Base-by-base conservation (phyloP, 2,113 vertebrate genomes). In the Phainopepla nitens region DNA sequence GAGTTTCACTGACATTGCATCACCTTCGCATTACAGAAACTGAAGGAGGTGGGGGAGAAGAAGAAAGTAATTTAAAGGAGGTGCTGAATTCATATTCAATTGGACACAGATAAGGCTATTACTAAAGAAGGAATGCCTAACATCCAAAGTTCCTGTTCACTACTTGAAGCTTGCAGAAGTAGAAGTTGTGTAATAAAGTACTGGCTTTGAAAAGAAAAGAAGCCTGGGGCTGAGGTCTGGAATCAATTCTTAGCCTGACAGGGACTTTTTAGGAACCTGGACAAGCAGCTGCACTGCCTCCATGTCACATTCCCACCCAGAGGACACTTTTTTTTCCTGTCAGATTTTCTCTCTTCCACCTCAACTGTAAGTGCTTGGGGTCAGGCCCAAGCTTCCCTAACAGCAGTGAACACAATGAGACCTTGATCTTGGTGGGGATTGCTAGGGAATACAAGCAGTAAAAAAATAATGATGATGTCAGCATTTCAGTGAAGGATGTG, bases 181-280 rank as follows among this genome's bases (percentile, higher is more conserved):
- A 91, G 54, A 33, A 90, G 69, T 31, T 9, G 3, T 25, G 45
- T 58, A 90, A 89, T 68, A 29, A 90, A 90, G 54, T 11, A 68
- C 3, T 45, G 72, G 31, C 88, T 92, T 94, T 88, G 76, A 77
- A 93, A 65, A 73, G 51, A 86, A 92, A 88, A 44, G 33, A 89
- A 45, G 62, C 72, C 90, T 86, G 77, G 25, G 66, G 60, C 72
- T 71, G 68, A 88, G 68, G 31, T 65, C 79, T 93, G 93, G 64
- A 95, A 86, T 50, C 56, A 95, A 86, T 89, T 82, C 72, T 72
- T 60, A 81, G 72, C 49, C 70, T 87, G 86, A 90, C 31, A 86
- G 60, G 79, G 70, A 84, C 86, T 57, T 96, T 53, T 81, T 45
- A 82, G 72, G 82, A 96, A 78, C 80, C 56, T 84, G 93, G 76